phyloP scores from a whole-genome alignment of 2,888 invertebrate genomes.

The Hybos culiciformis region DNA sequence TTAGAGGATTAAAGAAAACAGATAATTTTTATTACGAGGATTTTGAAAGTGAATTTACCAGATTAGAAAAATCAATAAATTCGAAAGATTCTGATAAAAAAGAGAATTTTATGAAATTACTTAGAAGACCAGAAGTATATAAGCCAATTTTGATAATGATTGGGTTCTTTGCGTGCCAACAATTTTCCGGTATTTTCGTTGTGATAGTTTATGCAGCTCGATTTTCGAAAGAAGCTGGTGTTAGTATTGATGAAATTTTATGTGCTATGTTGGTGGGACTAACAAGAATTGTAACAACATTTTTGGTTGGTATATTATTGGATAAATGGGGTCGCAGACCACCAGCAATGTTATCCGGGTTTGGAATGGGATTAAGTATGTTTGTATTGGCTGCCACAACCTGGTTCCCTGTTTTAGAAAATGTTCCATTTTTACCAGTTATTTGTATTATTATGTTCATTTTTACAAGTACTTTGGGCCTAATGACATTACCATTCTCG shows the following conservation, averaged over 20 bases:
- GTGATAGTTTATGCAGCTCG: slow-evolving; percentile 58
- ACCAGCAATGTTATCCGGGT: slow-evolving; percentile 48
- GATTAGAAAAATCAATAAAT: slow-evolving; percentile 13
- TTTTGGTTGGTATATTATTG: slow-evolving; percentile 47
- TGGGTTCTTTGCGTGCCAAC: slow-evolving; percentile 50
- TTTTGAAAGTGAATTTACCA: slow-evolving; percentile 16
- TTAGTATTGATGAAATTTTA: slow-evolving; percentile 47
- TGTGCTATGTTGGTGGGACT: slow-evolving; percentile 52
- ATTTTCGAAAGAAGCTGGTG: slow-evolving; percentile 47
- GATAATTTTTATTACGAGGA: slow-evolving; percentile 19
- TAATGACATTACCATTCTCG: slow-evolving; percentile 55
- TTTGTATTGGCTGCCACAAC: slow-evolving; percentile 39
- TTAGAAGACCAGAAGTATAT: slow-evolving; percentile 30
- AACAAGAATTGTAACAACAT: slow-evolving; percentile 46
- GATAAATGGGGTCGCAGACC: slow-evolving; percentile 48
- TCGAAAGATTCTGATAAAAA: no score
- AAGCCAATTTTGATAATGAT: slow-evolving; percentile 39
- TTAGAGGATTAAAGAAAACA: slow-evolving; percentile 40
- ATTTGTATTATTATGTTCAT: slow-evolving; percentile 27
- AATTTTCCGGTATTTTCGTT: slow-evolving; percentile 58
- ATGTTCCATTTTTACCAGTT: slow-evolving; percentile 25
- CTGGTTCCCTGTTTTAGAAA: slow-evolving; percentile 25
- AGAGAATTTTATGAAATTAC: slow-evolving; percentile 15
- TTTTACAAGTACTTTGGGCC: slow-evolving; percentile 39
- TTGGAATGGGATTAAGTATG: slow-evolving; percentile 48